Conservation (phyloP, 64 coral and sea anemone species). For the Catalaphyllia jardinei region DNA sequence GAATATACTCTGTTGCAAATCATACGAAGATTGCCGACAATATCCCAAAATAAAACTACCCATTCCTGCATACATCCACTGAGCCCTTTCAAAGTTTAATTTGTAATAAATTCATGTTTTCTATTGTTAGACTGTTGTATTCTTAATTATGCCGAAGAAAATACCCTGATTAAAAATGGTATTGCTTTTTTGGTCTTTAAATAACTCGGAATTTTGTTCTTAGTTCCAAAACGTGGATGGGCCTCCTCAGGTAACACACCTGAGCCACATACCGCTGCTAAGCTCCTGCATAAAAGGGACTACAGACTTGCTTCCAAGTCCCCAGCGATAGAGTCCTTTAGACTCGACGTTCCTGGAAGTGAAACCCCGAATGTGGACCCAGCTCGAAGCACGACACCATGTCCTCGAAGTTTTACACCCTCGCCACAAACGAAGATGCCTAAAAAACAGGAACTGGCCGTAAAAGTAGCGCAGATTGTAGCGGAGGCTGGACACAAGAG, state of each 20-base stretch:
- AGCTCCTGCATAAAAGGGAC: slow-evolving; percentile 51
- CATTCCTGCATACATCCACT: too few relatives aligned
- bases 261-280: slow-evolving; percentile 51
- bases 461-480: slow-evolving; percentile 71
- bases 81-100: too few relatives aligned
- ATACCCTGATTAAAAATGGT: too few relatives aligned
- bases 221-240: slow-evolving; percentile 82
- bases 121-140: too few relatives aligned
- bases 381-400: slow-evolving; percentile 29
- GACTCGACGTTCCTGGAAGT: not conserved
- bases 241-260: slow-evolving; percentile 53
- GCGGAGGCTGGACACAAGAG: slow-evolving; percentile 22
- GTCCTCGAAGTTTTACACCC: slow-evolving; percentile 43
- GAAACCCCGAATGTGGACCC: slow-evolving; percentile 4
- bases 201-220: not conserved
- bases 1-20: too few relatives aligned
- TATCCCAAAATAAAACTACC: not conserved
- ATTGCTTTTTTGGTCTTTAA: not conserved
- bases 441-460: slow-evolving; percentile 37
- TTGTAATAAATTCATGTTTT: too few relatives aligned
- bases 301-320: not conserved
- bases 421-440: slow-evolving; percentile 7
- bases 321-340: slow-evolving; percentile 1
- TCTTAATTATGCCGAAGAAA: too few relatives aligned
- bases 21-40: not conserved